Conservation (phyloP, 92 coral and sea anemone species). For the Zoanthus gigantus region DNA sequence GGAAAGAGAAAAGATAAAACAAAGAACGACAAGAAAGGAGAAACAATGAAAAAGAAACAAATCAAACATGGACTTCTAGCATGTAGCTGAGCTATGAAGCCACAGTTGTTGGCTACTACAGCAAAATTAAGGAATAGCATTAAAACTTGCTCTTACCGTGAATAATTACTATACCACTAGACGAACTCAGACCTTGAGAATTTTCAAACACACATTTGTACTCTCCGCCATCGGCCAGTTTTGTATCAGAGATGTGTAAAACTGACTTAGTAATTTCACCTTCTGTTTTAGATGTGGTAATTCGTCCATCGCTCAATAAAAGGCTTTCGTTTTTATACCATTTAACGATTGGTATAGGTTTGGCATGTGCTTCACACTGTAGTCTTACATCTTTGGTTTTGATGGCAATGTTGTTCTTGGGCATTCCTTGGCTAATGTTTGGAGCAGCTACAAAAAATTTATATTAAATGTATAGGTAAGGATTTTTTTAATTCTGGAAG, state of each 20-base stretch:
- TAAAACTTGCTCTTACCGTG: not conserved
- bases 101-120: not conserved
- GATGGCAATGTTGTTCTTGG: not conserved
- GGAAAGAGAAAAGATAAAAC: too few relatives aligned
- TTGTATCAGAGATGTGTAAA: slow-evolving; percentile 12
- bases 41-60: too few relatives aligned
- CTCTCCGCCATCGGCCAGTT: slow-evolving; percentile 15
- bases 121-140: not conserved
- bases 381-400: not conserved
- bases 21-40: too few relatives aligned
- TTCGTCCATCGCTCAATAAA: not conserved
- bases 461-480: too few relatives aligned
- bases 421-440: not conserved
- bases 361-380: slow-evolving; percentile 15
- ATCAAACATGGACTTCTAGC: too few relatives aligned
- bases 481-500: not conserved
- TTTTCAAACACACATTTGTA: slow-evolving; percentile 15
- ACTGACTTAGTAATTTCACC: not conserved
- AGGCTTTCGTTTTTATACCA: slow-evolving; percentile 20
- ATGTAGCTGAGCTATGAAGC: too few relatives aligned
- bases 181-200: not conserved
- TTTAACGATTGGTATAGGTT: not conserved
- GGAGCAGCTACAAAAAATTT: not conserved
- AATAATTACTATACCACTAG: not conserved
- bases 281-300: not conserved